phyloP scores from a whole-genome alignment of 2,888 invertebrate genomes.

The Mayetiola destructor region DNA sequence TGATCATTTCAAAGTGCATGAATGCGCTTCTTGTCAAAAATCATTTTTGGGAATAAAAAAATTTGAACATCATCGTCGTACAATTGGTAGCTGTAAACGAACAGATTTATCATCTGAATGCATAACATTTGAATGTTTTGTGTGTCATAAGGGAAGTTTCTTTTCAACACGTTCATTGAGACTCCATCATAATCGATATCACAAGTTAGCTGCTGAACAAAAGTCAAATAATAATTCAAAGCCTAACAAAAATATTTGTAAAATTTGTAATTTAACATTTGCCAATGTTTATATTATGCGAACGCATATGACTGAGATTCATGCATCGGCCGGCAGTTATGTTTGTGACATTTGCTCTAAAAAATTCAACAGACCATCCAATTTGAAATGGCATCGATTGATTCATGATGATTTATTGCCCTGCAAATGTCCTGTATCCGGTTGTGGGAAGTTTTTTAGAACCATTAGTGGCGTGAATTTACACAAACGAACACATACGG shows the following conservation, averaged over 20 bases:
- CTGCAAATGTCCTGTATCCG: background rate
- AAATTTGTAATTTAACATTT: background rate
- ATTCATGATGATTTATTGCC: constrained; percentile 8
- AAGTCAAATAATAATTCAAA: background rate
- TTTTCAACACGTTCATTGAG: background rate
- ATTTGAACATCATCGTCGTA: background rate
- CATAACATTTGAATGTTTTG: background rate
- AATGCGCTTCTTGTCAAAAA: background rate
- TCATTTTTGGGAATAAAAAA: background rate
- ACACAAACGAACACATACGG: background rate
- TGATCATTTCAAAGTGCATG: background rate
- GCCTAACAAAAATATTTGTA: background rate
- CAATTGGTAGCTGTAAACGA: background rate
- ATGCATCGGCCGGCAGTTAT: background rate
- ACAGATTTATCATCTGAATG: background rate
- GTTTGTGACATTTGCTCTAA: background rate
- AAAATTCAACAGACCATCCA: background rate
- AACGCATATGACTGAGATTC: background rate
- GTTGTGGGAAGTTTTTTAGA: background rate
- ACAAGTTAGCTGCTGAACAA: background rate
- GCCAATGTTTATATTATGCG: background rate
- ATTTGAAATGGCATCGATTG: background rate
- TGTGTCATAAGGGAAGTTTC: background rate
- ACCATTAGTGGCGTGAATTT: background rate
- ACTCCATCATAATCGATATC: background rate